Conservation (phyloP, 2,113 vertebrate species). For the Platycercus adscitus region DNA sequence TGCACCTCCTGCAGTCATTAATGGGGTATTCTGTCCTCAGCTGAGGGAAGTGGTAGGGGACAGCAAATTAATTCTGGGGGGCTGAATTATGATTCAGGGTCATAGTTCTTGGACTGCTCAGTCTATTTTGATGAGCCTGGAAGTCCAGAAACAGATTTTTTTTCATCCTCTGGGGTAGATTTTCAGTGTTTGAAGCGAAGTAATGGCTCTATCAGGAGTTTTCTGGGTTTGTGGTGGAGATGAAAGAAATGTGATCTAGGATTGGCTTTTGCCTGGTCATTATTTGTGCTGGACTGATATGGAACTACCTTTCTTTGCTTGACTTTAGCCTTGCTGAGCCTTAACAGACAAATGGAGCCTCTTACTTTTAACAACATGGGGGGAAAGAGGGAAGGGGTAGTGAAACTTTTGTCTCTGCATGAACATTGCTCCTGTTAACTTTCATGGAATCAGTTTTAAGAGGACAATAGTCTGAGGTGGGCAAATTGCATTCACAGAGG, state of each 20-base stretch:
- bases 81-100: not conserved
- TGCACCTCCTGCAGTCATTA: not conserved
- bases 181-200: not conserved
- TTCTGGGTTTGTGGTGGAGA: not conserved
- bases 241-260: not conserved
- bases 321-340: not conserved
- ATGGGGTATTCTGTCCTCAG: not conserved
- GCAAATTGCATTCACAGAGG: not conserved
- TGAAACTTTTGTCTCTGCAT: not conserved
- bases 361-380: not conserved
- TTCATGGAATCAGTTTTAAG: not conserved
- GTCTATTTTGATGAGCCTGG: not conserved
- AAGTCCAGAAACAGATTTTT: not conserved
- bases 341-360: not conserved
- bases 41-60: not conserved
- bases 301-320: not conserved
- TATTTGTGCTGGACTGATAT: not conserved
- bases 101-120: not conserved
- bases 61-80: not conserved
- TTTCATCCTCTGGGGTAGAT: not conserved
- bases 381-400: not conserved
- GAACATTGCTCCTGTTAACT: not conserved
- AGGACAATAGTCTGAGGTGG: not conserved
- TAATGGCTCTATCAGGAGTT: not conserved
- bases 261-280: not conserved